phyloP scores from a whole-genome alignment of 2,888 invertebrate genomes.

The Lepidochrysops patricia region DNA sequence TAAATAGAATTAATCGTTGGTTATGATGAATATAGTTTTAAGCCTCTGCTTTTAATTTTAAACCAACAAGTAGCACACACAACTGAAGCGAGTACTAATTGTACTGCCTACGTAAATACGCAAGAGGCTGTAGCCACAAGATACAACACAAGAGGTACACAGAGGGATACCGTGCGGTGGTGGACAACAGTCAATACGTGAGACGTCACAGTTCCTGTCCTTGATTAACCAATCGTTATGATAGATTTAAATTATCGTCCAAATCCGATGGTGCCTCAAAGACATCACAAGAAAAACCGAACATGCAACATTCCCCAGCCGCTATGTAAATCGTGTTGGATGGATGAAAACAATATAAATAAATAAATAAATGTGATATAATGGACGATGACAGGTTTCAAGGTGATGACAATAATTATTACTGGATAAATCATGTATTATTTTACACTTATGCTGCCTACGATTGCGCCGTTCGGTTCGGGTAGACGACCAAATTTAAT shows the following conservation, averaged over 20 bases:
- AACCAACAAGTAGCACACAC: neutral
- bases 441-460: slow-evolving; percentile 27
- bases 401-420: slow-evolving; percentile 40
- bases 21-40: neutral
- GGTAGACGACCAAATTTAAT: slow-evolving; percentile 25
- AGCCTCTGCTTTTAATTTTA: no score
- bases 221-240: neutral
- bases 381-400: slow-evolving; percentile 54
- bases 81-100: slow-evolving; percentile 4
- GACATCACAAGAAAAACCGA: slow-evolving; percentile 7
- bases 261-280: neutral
- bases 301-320: slow-evolving; percentile 74
- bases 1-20: neutral
- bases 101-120: slow-evolving; percentile 1
- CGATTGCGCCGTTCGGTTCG: slow-evolving; percentile 27
- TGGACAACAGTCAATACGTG: neutral
- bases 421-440: slow-evolving; percentile 27
- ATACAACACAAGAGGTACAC: slow-evolving; percentile 4
- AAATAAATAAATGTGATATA: slow-evolving; percentile 47
- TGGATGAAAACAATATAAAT: slow-evolving; percentile 54
- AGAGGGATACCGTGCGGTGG: neutral
- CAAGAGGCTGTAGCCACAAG: slow-evolving; percentile 1
- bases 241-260: neutral
- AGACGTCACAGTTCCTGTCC: neutral
- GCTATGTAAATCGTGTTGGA: slow-evolving; percentile 66